Evolutionary conservation across 2,888 invertebrate species (phyloP).

Genomic region (Anaspis maculata): DNA sequence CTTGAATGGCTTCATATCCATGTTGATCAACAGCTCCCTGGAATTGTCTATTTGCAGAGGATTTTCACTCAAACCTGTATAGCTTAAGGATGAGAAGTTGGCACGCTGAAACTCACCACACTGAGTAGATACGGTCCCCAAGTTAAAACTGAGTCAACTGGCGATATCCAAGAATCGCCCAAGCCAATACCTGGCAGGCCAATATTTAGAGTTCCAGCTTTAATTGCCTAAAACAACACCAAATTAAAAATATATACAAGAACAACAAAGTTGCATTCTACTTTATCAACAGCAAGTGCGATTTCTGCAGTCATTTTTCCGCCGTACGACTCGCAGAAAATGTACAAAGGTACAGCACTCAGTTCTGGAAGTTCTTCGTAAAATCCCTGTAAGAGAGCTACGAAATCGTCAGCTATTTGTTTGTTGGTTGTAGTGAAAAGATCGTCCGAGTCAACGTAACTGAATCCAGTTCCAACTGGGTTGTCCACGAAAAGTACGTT

Average conservation of each 20-base stretch:
- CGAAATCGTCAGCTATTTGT: slow-evolving; percentile 65
- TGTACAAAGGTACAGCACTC: slow-evolving; percentile 65
- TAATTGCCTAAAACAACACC: neutral
- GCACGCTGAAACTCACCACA: slow-evolving; percentile 42
- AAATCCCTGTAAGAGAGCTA: slow-evolving; percentile 62
- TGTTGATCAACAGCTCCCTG: slow-evolving; percentile 61
- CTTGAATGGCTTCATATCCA: slow-evolving; percentile 52
- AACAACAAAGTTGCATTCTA: too few relatives aligned
- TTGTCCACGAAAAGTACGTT: slow-evolving; percentile 82
- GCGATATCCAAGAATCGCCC: slow-evolving; percentile 85
- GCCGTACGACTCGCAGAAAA: slow-evolving; percentile 84
- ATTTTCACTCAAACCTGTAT: too few relatives aligned
- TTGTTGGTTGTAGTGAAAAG: slow-evolving; percentile 49
- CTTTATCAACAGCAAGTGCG: slow-evolving; percentile 38
- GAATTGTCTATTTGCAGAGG: too few relatives aligned
- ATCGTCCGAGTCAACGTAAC: slow-evolving; percentile 58
- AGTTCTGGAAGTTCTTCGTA: slow-evolving; percentile 55
- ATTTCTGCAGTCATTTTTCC: slow-evolving; percentile 87
- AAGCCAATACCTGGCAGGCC: slow-evolving; percentile 59
- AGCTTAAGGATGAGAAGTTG: too few relatives aligned
- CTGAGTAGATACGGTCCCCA: slow-evolving; percentile 74
- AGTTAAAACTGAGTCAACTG: slow-evolving; percentile 70
- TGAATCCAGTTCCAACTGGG: slow-evolving; percentile 81
- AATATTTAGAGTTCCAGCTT: slow-evolving; percentile 6
- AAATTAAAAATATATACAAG: too few relatives aligned